Evolutionary conservation across 2,888 invertebrate species (phyloP), one percentile per base, ranked within the genome.

Genomic region (Microdon myrmicae): DNA sequence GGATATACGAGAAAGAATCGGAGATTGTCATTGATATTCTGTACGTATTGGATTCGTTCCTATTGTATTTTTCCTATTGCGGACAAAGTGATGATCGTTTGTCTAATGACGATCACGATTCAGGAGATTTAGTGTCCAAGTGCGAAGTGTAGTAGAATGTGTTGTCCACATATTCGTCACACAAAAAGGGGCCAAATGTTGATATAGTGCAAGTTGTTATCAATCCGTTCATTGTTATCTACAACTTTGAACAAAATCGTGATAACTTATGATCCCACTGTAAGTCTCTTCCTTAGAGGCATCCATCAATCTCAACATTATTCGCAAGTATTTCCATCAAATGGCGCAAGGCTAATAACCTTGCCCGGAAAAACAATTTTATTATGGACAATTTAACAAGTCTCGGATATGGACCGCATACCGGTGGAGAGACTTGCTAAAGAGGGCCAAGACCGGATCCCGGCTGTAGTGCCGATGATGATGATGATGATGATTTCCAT

Each of bases 11-110:
- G 56, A 74, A 71, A 31, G 70, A 74, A 12, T 73, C 74, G 4
- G 73, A 73, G 3, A 73, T 77, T 66, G 75, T 77, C 4, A 73
- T 43, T 49, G 77, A 77, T 69, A 71, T 78, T 55, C 68, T 78
- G 13, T 72, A 70, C 60, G 72, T 69, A 7, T 73, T 73, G 31
- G 73, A 74, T 48, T 25, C 64, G 2, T 67, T 71, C 48, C 35
- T 72, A 10, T 34, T 32, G 12, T 67, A 69, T n/a, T 69, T 68
- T 35, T 44, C 55, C 19, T 38, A 26, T 19, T 16, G 31, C 31
- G 54, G 49, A 38, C 39, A 14, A 12, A 26, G 23, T 54, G 60
- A 56, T 51, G 34, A n/a, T n/a, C n/a, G n/a, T n/a, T n/a, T 20
- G 28, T 38, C 48, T 67, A 58, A 59, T 37, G 43, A 53, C 25